phyloP scores from a whole-genome alignment of 1,140 invertebrate genomes.

The Phenacoccus solenopsis region DNA sequence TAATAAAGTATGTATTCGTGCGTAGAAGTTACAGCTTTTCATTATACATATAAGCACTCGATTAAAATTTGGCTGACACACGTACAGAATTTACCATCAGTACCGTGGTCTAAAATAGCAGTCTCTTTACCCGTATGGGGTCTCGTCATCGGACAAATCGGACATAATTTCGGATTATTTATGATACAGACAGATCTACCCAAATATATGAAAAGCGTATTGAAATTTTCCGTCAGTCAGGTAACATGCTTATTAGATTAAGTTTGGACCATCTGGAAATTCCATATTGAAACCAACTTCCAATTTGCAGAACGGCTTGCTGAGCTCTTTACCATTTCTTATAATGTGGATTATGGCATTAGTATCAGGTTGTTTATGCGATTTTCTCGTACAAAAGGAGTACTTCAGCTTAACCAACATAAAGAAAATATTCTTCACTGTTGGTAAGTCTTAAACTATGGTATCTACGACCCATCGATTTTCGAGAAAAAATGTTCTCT shows the following conservation, averaged over 20 bases:
- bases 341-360: slow-evolving; percentile 30
- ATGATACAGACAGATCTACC: slow-evolving; percentile 59
- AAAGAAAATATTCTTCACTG: slow-evolving; percentile 58
- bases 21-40: background rate
- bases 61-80: background rate
- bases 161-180: slow-evolving; percentile 90
- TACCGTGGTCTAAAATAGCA: slow-evolving; percentile 50
- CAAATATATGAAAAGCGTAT: slow-evolving; percentile 51
- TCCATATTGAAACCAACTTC: background rate
- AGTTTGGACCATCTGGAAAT: background rate
- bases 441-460: slow-evolving; percentile 38
- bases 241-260: slow-evolving; percentile 31
- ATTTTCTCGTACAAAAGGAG: slow-evolving; percentile 46
- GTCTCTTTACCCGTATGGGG: slow-evolving; percentile 55
- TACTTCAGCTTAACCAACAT: slow-evolving; percentile 44
- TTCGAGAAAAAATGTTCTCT: background rate
- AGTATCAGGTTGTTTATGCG: slow-evolving; percentile 43
- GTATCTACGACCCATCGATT: background rate
- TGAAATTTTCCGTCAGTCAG: slow-evolving; percentile 47
- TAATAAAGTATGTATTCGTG: slow-evolving; percentile 22
- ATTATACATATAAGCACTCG: background rate
- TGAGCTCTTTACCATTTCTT: slow-evolving; percentile 30
- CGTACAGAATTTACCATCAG: slow-evolving; percentile 22
- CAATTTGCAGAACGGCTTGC: slow-evolving; percentile 29
- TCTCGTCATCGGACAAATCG: slow-evolving; percentile 49